Conservation (phyloP, 2,797 vertebrate species). For the Fratercula arctica region DNA sequence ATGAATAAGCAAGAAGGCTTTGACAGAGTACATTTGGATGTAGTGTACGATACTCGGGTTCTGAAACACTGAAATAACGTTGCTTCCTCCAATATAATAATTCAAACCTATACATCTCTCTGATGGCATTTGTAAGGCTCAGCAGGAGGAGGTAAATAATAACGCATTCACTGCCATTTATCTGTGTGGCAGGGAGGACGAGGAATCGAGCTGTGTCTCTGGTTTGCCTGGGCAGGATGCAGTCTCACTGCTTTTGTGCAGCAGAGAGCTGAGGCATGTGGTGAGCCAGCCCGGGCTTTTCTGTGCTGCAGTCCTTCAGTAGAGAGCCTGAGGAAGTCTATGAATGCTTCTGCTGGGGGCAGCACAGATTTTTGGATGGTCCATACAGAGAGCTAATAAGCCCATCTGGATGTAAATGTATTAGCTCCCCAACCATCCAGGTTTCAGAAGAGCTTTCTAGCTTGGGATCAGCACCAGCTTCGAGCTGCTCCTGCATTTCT, state of each 20-base stretch:
- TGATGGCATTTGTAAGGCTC: not conserved
- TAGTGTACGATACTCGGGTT: not conserved
- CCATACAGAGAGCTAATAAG: not conserved
- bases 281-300: not conserved
- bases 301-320: rapidly evolving
- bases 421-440: not conserved
- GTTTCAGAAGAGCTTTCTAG: not conserved
- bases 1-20: not conserved
- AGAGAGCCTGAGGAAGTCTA: not conserved
- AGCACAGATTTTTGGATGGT: not conserved
- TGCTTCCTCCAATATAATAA: not conserved
- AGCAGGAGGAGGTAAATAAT: not conserved
- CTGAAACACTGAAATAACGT: not conserved
- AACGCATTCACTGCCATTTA: not conserved
- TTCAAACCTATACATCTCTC: not conserved
- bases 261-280: not conserved
- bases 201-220: not conserved
- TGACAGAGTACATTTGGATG: not conserved
- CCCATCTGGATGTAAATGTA: not conserved
- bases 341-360: not conserved
- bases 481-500: not conserved
- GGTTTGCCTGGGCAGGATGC: not conserved
- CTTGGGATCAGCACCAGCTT: not conserved
- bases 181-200: not conserved
- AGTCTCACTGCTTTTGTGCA: not conserved